Evolutionary conservation across 1,140 invertebrate species (phyloP).

Genomic region (Nomia melanderi): DNA sequence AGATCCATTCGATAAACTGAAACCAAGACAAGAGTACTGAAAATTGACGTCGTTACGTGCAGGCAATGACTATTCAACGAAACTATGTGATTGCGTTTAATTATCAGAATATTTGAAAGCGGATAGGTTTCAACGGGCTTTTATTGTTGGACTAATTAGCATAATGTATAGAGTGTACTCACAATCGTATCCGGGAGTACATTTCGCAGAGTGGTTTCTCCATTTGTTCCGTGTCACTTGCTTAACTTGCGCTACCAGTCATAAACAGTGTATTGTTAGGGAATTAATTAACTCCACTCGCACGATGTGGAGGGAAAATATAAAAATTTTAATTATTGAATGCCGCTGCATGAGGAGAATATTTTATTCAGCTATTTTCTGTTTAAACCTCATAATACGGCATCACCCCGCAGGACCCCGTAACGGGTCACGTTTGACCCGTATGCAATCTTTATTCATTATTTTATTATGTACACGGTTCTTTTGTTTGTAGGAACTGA

Average conservation of each 20-base stretch:
- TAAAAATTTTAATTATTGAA: too few species aligned
- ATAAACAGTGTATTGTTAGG: neutral
- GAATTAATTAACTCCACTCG: neutral
- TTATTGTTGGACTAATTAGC: constrained; percentile 23
- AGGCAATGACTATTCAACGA: constrained; percentile 29
- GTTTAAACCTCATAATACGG: too few species aligned
- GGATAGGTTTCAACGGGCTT: neutral
- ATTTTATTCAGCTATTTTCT: too few species aligned
- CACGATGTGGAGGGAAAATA: neutral
- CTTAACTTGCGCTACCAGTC: neutral
- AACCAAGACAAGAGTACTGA: neutral
- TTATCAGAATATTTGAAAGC: constrained; percentile 34
- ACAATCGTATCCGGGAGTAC: neutral
- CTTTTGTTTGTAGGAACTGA: too few species aligned
- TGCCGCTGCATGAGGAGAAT: too few species aligned
- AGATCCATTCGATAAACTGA: constrained; percentile 26
- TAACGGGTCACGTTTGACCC: too few species aligned
- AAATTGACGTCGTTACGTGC: constrained; percentile 33
- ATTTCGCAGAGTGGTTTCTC: constrained; percentile 5
- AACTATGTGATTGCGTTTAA: constrained; percentile 17
- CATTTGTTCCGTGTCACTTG: neutral
- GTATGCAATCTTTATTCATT: too few species aligned
- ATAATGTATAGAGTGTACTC: constrained; percentile 12
- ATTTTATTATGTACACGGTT: too few species aligned
- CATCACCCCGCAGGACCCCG: too few species aligned